Base-by-base conservation (phyloP, 2,888 invertebrate genomes). In the Lasioglossum villosulum region DNA sequence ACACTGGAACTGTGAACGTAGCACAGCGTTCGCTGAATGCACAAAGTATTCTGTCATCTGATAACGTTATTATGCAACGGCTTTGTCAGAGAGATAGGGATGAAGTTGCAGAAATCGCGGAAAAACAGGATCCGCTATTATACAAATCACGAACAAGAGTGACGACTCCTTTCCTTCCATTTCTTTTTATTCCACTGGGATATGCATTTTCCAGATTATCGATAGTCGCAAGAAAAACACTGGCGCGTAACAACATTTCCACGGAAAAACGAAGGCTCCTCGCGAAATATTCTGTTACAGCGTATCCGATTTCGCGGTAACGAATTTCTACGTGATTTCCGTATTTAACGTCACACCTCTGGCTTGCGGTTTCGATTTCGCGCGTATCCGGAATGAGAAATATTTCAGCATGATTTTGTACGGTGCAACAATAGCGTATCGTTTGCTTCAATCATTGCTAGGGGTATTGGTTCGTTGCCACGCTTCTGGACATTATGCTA, bases 31-130 rank as follows among this genome's bases (percentile, higher is more conserved):
- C 79, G 45, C 45, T 82, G 74, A 70, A 79, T 75, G 27, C 70
- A 70, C 68, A 79, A 82, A 79, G 74, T 70, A 66, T 70, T 79
- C 79, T 48, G 59, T 82, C 79, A 79, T 48, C 70, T 56, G 82
- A 82, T 79, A 82, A 56, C 79, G 79, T 82, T 82, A 79, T 70
- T 82, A 82, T 79, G 45, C 74, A 48, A 79, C 59, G n/a, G 59
- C 42, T 71, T 23, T 39, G 27, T n/a, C 16, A 39, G 37, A 30
- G 34, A 14, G 8, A n/a, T n/a, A 16, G 19, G 37, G 68, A 34
- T 16, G 45, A 48, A 37, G 23, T 8, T 12, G 68, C 37, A 39
- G 37, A 45, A 30, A 78, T 56, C 71, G 37, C 27, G 39, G 56
- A 14, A 39, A 74, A 74, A 74, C n/a, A 23, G 6, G 23, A 27